phyloP scores from a whole-genome alignment of 2,888 invertebrate genomes.

The Leistus spinibarbis region DNA sequence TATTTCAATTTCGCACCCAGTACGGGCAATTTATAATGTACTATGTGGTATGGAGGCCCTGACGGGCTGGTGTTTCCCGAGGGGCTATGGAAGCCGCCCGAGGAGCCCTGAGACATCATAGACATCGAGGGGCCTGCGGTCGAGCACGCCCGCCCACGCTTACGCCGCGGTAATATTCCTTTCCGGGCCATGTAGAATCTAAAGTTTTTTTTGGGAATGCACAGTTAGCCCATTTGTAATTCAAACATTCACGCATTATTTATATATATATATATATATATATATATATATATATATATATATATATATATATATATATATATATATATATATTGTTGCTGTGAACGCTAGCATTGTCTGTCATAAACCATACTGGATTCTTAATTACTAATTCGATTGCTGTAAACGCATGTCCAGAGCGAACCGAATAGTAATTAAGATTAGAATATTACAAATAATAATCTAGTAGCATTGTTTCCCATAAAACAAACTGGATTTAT shows the following conservation, averaged over 20 bases:
- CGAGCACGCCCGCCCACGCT: conserved; percentile 69
- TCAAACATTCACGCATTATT: not conserved
- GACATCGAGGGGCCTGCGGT: conserved; percentile 58
- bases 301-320: no score
- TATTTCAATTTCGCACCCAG: conserved; percentile 61
- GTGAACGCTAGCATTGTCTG: no score
- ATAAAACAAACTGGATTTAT: no score
- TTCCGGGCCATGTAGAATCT: conserved; percentile 87
- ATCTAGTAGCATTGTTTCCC: no score
- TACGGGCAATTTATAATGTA: conserved; percentile 75
- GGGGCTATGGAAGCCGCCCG: conserved; percentile 52
- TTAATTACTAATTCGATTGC: no score
- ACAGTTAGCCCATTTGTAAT: no score
- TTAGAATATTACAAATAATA: no score
- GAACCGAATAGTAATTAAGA: no score
- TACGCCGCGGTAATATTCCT: conserved; percentile 78
- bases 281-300: not conserved
- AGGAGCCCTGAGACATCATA: conserved; percentile 35
- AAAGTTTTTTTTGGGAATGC: no score
- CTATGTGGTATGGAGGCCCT: conserved; percentile 76
- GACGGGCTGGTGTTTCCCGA: conserved; percentile 67
- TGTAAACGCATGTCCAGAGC: no score
- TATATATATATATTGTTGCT: no score
- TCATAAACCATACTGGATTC: no score
- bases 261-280: not conserved